Percentiles rank a stretch among this genome's conserved stretches.
phyloP scores from a whole-genome alignment of 2,797 vertebrate species.

The Austrolebias charrua region DNA sequence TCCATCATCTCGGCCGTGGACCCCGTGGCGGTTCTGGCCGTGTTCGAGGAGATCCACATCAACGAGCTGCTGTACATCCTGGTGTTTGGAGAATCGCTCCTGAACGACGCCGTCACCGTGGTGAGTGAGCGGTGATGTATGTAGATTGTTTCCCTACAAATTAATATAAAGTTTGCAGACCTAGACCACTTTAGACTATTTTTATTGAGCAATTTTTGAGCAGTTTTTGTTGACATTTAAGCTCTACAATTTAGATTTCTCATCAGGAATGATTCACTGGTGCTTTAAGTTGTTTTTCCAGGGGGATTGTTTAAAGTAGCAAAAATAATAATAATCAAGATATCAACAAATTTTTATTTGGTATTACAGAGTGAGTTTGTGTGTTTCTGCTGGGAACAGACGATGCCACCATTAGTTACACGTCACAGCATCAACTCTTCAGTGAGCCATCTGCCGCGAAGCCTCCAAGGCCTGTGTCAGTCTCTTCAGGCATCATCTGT shows the following conservation, averaged over 20 bases:
- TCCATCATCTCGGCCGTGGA: conserved; percentile 96
- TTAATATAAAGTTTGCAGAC: too few species aligned
- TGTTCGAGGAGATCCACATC: conserved; percentile 98
- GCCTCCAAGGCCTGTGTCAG: conserved; percentile 40
- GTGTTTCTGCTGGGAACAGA: neutral
- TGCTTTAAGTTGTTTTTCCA: too few species aligned
- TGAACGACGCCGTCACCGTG: conserved; percentile 96
- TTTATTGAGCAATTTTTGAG: too few species aligned
- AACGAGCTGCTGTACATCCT: conserved; percentile 95
- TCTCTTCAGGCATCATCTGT: conserved; percentile 43
- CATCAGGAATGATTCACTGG: too few species aligned
- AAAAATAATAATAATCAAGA: conserved; percentile 1
- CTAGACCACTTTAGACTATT: too few species aligned
- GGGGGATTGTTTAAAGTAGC: conserved; percentile 3
- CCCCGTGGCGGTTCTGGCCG: conserved; percentile 93
- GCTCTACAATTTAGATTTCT: too few species aligned
- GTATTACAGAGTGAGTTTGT: conserved; percentile 5
- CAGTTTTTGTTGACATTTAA: too few species aligned
- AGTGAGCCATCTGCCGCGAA: conserved; percentile 36
- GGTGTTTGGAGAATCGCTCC: conserved; percentile 95
- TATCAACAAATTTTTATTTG: conserved; percentile 6
- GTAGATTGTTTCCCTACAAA: too few species aligned
- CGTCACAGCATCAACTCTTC: conserved; percentile 17
- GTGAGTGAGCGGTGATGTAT: conserved; percentile 71
- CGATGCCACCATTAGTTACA: neutral